Evolutionary conservation across 2,113 vertebrate genomes (phyloP).

Genomic region (Hyla sarda): DNA sequence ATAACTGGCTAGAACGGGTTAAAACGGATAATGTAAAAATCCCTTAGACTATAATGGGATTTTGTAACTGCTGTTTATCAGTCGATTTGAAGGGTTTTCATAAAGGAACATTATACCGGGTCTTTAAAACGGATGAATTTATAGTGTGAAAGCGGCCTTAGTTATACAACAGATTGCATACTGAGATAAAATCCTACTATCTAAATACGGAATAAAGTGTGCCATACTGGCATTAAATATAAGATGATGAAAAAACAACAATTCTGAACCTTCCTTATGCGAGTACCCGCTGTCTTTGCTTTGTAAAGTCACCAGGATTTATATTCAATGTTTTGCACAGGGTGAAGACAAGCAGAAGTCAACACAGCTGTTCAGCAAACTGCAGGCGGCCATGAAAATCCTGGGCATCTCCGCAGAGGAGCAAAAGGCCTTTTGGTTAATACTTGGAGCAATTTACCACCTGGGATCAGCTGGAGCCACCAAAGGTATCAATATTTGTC

Average conservation of each 20-base stretch:
- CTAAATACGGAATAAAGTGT: not conserved
- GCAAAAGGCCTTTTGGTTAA: slow-evolving; percentile 86
- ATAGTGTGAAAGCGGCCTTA: too few species aligned
- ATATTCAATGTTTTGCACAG: slow-evolving; percentile 65
- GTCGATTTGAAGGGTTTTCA: too few species aligned
- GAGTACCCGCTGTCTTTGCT: not conserved
- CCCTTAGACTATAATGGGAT: too few species aligned
- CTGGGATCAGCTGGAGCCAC: slow-evolving; percentile 93
- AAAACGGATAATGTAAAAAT: too few species aligned
- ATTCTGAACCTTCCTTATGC: not conserved
- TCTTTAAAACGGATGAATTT: too few species aligned
- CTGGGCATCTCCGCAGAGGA: slow-evolving; percentile 89
- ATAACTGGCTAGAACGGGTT: too few species aligned
- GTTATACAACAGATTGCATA: too few species aligned
- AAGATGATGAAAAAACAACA: too few species aligned
- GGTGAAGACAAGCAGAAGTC: slow-evolving; percentile 94
- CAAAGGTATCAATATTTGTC: slow-evolving; percentile 81
- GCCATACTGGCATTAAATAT: not conserved
- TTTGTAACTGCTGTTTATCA: too few species aligned
- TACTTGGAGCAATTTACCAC: slow-evolving; percentile 92
- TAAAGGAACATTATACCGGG: too few species aligned
- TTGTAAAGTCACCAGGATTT: not conserved
- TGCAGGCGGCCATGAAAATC: slow-evolving; percentile 96
- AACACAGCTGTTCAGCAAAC: slow-evolving; percentile 90
- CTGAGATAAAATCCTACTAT: too few species aligned